Base-by-base conservation (phyloP, 2,888 invertebrate genomes). In the Colletes collaris region DNA sequence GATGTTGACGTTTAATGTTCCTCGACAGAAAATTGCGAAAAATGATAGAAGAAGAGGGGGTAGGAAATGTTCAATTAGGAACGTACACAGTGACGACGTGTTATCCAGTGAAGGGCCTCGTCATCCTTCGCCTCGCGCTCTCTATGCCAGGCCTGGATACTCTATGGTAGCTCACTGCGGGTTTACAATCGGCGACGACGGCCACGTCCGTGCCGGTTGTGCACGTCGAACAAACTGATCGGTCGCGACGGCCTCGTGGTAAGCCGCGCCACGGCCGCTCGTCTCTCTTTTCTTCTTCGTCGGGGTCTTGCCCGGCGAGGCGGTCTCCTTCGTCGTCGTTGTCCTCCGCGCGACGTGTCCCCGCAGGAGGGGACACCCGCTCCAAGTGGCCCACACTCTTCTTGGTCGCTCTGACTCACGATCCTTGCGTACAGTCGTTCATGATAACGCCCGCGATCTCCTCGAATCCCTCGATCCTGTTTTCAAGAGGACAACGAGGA, bases 211-310 rank as follows among this genome's bases (percentile, higher is more conserved):
- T 69, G 84, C 80, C 82, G 82, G 80, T 77, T 76, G 79, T 88
- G 84, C 77, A 89, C 89, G 88, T 79, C 83, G 87, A 86, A 88
- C 86, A 84, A 89, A 91, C 91, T 91, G 91, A 90, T 90, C 90
- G 88, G 88, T 89, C 87, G 89, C 86, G 85, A 83, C 83, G 71
- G 85, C 82, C 82, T 76, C 81, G 79, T 82, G 88, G 88, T 83
- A 82, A 78, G 86, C 84, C 79, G 81, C 80, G 68, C 78, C 81
- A 82, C 76, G 76, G 65, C 67, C 86, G 83, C 81, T 87, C 84
- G 84, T 88, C 88, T 87, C 87, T 88, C 87, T 88, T 88, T 87
- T 87, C 89, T 89, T 88, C 89, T 86, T 85, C 88, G 83, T 40
- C 72, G 72, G 62, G 65, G 59, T 56, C 77, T 75, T 67, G 78